These are phyloP conservation scores for Calameuta idolon DNA, from an alignment of 2,888 invertebrate genomes.

Conservation along the genomic window DNA sequence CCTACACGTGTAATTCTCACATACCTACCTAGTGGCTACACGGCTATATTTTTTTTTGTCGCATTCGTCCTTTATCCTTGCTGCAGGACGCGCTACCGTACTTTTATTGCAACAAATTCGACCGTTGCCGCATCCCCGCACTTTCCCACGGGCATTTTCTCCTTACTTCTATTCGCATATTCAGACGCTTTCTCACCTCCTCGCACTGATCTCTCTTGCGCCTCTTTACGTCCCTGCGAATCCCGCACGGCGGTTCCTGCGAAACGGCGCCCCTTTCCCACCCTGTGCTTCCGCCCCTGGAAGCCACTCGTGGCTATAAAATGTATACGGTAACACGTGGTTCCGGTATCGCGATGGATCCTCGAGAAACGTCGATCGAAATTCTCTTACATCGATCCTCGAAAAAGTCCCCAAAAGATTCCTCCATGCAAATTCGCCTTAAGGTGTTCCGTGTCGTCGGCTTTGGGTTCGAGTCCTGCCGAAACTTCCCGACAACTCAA, in stretches of 20 bases:
- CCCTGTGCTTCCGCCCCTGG: neutral
- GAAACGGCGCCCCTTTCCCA: neutral
- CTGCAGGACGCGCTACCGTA: neutral
- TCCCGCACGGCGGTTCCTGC: neutral
- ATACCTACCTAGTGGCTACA: neutral
- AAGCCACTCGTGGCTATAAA: neutral
- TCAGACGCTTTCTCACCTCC: neutral
- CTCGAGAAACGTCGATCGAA: neutral
- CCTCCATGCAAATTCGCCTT: neutral
- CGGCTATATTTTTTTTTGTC: neutral
- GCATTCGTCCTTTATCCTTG: neutral
- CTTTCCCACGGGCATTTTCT: neutral
- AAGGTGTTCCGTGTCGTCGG: neutral
- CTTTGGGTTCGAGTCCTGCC: neutral
- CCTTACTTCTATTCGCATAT: neutral
- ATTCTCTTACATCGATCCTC: neutral
- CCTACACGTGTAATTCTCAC: neutral
- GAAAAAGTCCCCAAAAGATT: neutral
- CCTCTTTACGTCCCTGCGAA: neutral
- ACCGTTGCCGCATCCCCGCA: neutral
- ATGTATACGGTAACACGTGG: neutral
- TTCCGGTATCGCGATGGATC: neutral
- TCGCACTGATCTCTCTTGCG: neutral
- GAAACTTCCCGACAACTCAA: neutral
- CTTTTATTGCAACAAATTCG: slow-evolving; percentile 9